Conservation (phyloP, 2,113 vertebrate genomes). For the human (Homo sapiens) region GRCh38 chr9:135878501-135879000, state of each 20-base stretch:
- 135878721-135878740: background rate
- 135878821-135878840: background rate
- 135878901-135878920: background rate
- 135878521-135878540: background rate
- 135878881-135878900: background rate
- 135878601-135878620: no score
- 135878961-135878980: background rate
- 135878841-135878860: no score
- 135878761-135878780: background rate
- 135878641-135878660: background rate
- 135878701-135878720: background rate
- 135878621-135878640: background rate
- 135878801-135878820: background rate
- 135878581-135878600: background rate
- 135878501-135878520: background rate
- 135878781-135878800: background rate
- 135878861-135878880: background rate
- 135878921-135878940: background rate
- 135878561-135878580: background rate
- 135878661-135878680: background rate
- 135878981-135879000: background rate
- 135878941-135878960: background rate
- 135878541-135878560: background rate
- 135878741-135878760: background rate
- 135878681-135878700: fast-evolving